A percentile compares a stretch with the other conserved stretches of the same genome.
These are phyloP conservation scores for Rana temporaria DNA, from an alignment of 2,113 vertebrate species.

Conservation along the genomic window DNA sequence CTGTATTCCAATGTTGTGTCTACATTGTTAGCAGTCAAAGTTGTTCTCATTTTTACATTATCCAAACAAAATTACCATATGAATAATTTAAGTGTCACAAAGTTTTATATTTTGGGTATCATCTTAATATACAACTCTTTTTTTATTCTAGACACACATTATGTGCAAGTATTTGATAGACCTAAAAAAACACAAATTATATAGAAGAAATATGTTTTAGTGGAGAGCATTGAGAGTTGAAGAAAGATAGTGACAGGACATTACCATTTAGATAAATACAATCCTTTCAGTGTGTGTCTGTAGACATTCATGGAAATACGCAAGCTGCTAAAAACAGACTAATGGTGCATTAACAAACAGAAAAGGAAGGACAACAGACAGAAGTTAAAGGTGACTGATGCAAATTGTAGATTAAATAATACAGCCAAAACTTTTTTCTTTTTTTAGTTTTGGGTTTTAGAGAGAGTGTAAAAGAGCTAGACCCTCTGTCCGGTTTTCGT, in stretches of 20 bases:
- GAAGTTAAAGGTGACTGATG: neutral
- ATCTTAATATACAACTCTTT: no score
- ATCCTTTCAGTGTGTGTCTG: neutral
- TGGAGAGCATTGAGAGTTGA: neutral
- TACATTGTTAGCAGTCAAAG: no score
- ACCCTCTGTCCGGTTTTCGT: no score
- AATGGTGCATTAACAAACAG: constrained; percentile 10
- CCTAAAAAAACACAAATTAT: neutral
- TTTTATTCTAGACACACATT: constrained; percentile 5
- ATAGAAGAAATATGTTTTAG: neutral
- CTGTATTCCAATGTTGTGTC: no score
- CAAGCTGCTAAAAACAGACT: constrained; percentile 4
- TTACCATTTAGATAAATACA: constrained; percentile 4
- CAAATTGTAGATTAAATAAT: neutral
- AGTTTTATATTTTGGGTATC: no score
- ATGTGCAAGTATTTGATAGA: neutral
- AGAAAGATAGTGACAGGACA: constrained; percentile 2
- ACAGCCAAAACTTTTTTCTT: no score
- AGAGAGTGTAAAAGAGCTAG: no score
- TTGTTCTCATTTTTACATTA: no score
- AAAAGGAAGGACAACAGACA: neutral
- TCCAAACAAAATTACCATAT: no score
- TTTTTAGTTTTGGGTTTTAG: no score
- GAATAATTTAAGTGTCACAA: no score
- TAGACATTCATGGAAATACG: constrained; percentile 9